phyloP scores from a whole-genome alignment of 1,140 invertebrate species.

The Papilio helenus region DNA sequence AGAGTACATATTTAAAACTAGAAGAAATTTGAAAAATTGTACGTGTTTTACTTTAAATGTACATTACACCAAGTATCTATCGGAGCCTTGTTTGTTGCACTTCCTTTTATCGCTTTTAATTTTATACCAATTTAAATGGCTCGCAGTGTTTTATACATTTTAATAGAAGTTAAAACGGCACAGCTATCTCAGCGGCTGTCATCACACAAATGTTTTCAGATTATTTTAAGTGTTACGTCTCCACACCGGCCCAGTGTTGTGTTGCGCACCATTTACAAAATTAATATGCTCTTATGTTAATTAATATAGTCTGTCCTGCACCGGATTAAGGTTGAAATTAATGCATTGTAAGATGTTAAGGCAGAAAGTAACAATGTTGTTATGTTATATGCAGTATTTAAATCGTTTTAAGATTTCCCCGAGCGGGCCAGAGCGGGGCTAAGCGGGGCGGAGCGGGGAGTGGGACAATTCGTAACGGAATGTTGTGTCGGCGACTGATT shows the following conservation, averaged over 20 bases:
- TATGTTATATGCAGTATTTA: not conserved
- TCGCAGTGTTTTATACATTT: not conserved
- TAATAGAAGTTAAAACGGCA: not conserved
- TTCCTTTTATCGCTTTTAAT: not conserved
- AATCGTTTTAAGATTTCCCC: not conserved
- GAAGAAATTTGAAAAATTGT: not conserved
- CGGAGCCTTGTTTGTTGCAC: not conserved
- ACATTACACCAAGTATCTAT: not conserved
- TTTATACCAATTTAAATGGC: not conserved
- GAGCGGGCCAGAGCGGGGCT: not conserved
- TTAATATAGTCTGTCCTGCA: not conserved
- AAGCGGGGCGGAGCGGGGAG: not conserved
- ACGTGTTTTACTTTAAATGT: not conserved
- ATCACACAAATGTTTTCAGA: not conserved
- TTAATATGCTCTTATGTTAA: not conserved
- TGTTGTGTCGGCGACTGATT: slow-evolving; percentile 5
- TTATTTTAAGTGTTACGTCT: slow-evolving; percentile 2
- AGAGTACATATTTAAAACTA: not conserved
- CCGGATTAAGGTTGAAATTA: not conserved
- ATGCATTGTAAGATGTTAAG: not conserved
- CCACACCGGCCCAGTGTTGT: not conserved
- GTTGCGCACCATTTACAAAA: not conserved
- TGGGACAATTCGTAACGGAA: slow-evolving; percentile 17
- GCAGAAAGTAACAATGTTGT: not conserved
- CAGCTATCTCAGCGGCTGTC: not conserved